Evolutionary conservation across 2,888 invertebrate species (phyloP).

Genomic region (Ommatoiulus sabulosus): DNA sequence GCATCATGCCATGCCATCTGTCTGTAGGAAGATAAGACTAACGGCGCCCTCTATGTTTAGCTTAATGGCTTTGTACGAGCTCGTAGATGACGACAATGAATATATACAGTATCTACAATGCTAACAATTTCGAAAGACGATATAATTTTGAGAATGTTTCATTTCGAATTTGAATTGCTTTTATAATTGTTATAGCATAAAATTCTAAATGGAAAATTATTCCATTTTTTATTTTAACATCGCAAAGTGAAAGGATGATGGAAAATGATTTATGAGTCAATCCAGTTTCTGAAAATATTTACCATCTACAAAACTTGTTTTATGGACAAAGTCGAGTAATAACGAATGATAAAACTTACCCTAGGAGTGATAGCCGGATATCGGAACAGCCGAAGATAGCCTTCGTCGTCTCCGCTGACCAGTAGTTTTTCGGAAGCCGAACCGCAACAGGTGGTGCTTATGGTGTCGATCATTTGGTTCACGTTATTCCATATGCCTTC

Average conservation of each 20-base stretch:
- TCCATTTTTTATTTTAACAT: not conserved
- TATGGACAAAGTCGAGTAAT: too few species aligned
- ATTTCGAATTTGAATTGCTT: too few species aligned
- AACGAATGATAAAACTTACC: slow-evolving; percentile 67
- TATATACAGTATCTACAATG: slow-evolving; percentile 87
- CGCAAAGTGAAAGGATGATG: too few species aligned
- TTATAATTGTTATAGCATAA: slow-evolving; percentile 86
- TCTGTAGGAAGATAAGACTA: too few species aligned
- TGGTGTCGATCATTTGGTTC: slow-evolving; percentile 86
- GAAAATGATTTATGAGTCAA: too few species aligned
- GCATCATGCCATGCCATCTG: too few species aligned
- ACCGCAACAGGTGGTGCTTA: slow-evolving; percentile 83
- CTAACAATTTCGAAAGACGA: too few species aligned
- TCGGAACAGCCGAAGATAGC: slow-evolving; percentile 86
- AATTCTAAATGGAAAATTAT: slow-evolving; percentile 76
- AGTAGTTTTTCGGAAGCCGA: slow-evolving; percentile 86
- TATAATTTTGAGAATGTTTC: too few species aligned
- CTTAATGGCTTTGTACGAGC: too few species aligned
- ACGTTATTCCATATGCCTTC: slow-evolving; percentile 90
- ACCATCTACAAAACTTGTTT: too few species aligned
- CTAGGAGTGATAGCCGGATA: slow-evolving; percentile 88
- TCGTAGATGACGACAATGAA: slow-evolving; percentile 77
- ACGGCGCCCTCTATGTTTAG: too few species aligned
- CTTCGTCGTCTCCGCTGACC: slow-evolving; percentile 89
- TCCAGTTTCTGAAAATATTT: too few species aligned